These are phyloP conservation scores for Tupaia chinensis DNA, from an alignment of 2,113 vertebrate genomes.

Conservation along the genomic window DNA sequence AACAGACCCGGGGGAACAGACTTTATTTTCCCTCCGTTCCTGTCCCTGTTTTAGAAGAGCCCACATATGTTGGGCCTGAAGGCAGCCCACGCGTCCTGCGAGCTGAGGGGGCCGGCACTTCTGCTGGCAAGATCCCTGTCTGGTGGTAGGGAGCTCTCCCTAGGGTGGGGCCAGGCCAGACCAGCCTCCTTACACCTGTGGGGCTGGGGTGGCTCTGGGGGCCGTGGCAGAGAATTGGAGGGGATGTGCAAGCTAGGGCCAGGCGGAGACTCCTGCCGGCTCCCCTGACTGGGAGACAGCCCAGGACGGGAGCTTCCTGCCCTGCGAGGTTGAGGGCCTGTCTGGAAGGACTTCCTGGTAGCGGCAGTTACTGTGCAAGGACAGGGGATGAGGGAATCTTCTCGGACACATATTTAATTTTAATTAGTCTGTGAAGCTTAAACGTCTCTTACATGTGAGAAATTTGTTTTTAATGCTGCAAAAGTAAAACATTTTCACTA, in stretches of 20 bases:
- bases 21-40: slow-evolving; percentile 80
- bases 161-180: not conserved
- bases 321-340: not conserved
- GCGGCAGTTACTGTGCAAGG: not conserved
- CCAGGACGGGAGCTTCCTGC: not conserved
- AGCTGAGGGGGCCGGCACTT: slow-evolving; percentile 64
- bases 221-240: not conserved
- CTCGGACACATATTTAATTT: slow-evolving; percentile 30
- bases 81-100: slow-evolving; percentile 77
- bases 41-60: slow-evolving; percentile 82
- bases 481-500: not conserved
- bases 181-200: not conserved
- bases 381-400: not conserved
- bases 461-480: slow-evolving; percentile 11
- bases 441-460: slow-evolving; percentile 27
- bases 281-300: slow-evolving; percentile 10
- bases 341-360: slow-evolving; percentile 22
- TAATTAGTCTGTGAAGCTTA: slow-evolving; percentile 45
- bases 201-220: not conserved
- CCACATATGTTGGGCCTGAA: slow-evolving; percentile 83
- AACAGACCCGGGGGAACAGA: slow-evolving; percentile 83
- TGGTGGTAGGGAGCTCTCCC: slow-evolving; percentile 27
- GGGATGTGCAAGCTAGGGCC: not conserved
- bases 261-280: not conserved
- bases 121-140: slow-evolving; percentile 68